phyloP scores from a whole-genome alignment of 2,888 invertebrate genomes.

The Mythimna vitellina region DNA sequence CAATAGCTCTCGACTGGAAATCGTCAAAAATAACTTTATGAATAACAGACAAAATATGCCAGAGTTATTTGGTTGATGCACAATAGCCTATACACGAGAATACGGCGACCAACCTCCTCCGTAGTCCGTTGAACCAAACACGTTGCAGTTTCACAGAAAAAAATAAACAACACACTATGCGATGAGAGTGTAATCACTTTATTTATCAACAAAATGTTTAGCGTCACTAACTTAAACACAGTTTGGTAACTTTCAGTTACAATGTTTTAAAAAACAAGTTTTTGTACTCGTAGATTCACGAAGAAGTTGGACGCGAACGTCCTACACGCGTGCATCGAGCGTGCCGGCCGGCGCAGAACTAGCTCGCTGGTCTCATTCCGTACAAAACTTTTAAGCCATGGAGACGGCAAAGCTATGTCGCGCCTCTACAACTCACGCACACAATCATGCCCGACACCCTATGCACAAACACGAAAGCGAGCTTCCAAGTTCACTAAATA shows the following conservation, averaged over 20 bases:
- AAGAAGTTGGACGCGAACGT: constrained; percentile 81
- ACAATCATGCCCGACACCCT: constrained; percentile 85
- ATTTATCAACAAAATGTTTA: constrained; percentile 67
- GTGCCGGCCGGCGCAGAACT: constrained; percentile 89
- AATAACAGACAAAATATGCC: constrained; percentile 73
- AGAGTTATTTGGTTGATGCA: constrained; percentile 82
- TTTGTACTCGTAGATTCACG: constrained; percentile 83
- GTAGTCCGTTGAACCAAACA: constrained; percentile 90
- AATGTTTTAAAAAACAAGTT: constrained; percentile 80
- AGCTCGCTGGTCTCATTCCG: constrained; percentile 85
- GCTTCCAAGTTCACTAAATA: constrained; percentile 91
- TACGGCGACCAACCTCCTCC: constrained; percentile 88
- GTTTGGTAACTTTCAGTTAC: constrained; percentile 68
- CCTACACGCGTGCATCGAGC: constrained; percentile 79
- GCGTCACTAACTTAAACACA: constrained; percentile 65
- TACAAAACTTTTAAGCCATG: constrained; percentile 90
- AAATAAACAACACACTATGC: constrained; percentile 84
- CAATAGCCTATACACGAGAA: constrained; percentile 83
- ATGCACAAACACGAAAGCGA: constrained; percentile 89
- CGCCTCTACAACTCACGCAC: constrained; percentile 90
- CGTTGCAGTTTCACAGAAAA: constrained; percentile 88
- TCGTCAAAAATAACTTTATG: constrained; percentile 28
- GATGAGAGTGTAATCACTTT: constrained; percentile 77
- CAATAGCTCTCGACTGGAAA: neutral
- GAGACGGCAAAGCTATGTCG: constrained; percentile 91